Base-by-base conservation (phyloP, 2,888 invertebrate species). In the Caenorhabditis auriculariae region DNA sequence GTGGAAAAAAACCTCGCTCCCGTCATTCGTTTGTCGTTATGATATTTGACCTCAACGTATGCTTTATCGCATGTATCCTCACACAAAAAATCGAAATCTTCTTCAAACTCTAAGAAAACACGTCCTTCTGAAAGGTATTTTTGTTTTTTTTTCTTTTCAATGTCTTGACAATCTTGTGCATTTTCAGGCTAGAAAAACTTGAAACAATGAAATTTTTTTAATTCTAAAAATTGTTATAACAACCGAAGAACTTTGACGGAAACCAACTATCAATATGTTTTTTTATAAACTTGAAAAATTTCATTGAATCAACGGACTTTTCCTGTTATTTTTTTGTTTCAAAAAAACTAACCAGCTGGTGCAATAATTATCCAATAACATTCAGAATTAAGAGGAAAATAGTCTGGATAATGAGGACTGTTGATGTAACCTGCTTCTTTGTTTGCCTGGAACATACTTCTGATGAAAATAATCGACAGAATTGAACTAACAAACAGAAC, bases 11-110 rank as follows among this genome's bases (percentile, higher is more conserved):
- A 69, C 63, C 75, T 57, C 6, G 76, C 74, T 28, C 81, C 81
- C n/a, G 80, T 80, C 1, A 72, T 28, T 6, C 78, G 48, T 38
- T 74, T 74, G 53, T 81, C 77, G 12, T 65, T 64, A 6, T 74
- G 72, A 35, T 68, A 62, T 54, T 81, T 81, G 6, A 81, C 52
- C 60, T 81, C 81, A 1, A 81, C 74, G 50, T 68, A 81, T 0
- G 77, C 76, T 46, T 72, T 73, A 46, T 80, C 80, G 46, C 81
- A 81, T 0, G 81, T 75, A 35, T 77, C 78, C 48, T 75, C 72
- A 54, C 81, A 81, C 2, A 69, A 51, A 35, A 79, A 78, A 28
- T 75, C 69, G 43, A 81, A 81, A 2, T 59, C 55, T 3, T 66
- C 74, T 39, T 60, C 69, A 42, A 81, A 81, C 37, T 78, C 66